phyloP scores from a whole-genome alignment of 2,888 invertebrate genomes.

The Serripes groenlandicus region DNA sequence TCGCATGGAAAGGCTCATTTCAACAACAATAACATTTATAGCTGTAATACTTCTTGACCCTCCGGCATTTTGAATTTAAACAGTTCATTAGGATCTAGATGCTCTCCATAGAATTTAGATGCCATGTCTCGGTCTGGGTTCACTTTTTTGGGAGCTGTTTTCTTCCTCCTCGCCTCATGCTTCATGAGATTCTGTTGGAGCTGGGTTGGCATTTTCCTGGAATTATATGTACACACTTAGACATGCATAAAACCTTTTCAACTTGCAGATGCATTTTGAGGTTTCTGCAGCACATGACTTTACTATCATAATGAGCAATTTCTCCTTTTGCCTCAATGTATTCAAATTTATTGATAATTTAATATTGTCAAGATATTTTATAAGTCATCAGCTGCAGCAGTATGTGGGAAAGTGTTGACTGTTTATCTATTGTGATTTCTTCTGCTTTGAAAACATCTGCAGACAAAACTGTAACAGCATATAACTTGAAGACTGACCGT shows the following conservation, averaged over 20 bases:
- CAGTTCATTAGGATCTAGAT: constrained; percentile 78
- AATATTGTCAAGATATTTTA: no score
- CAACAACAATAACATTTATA: no score
- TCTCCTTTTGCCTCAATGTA: no score
- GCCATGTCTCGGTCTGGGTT: constrained; percentile 78
- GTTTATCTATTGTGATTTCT: no score
- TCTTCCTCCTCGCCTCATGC: constrained; percentile 69
- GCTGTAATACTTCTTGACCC: constrained; percentile 46
- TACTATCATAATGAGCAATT: neutral
- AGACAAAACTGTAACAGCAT: no score
- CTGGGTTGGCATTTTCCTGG: constrained; percentile 73
- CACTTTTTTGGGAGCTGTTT: constrained; percentile 70
- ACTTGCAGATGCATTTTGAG: no score
- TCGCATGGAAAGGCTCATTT: no score
- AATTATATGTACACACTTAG: constrained; percentile 12
- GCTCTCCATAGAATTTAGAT: constrained; percentile 82
- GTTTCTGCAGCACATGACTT: neutral
- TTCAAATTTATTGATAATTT: neutral
- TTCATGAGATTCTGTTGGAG: constrained; percentile 74
- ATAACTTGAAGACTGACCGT: no score
- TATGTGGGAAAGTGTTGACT: no score
- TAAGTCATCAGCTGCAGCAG: no score
- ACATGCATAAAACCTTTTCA: no score
- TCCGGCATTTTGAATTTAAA: constrained; percentile 73
- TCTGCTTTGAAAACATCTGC: no score